Conservation (phyloP, 2,113 vertebrate genomes). For the Chelonoidis abingdonii region DNA sequence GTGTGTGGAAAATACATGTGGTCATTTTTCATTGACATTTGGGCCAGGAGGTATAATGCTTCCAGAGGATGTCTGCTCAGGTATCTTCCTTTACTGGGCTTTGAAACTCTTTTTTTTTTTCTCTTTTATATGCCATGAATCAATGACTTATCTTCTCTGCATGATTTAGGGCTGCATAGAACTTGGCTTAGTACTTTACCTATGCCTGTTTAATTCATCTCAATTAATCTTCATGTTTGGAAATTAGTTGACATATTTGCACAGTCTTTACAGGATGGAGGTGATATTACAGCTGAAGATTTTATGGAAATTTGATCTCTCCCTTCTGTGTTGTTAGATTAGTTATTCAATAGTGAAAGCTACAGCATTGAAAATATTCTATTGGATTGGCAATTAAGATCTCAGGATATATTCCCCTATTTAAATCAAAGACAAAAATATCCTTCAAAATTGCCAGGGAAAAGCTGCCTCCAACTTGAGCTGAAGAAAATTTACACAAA, state of each 20-base stretch:
- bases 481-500: background rate
- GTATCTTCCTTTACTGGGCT: background rate
- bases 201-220: background rate
- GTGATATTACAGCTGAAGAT: fast-evolving
- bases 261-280: background rate
- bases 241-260: background rate
- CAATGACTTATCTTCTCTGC: background rate
- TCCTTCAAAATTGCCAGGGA: background rate
- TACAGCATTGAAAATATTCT: background rate
- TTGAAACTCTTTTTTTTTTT: background rate
- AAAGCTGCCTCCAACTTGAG: background rate
- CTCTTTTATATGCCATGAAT: background rate
- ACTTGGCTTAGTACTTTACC: background rate
- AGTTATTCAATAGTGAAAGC: background rate
- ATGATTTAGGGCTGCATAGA: background rate
- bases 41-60: background rate
- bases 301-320: background rate
- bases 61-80: background rate
- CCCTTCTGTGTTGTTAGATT: background rate
- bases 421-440: background rate
- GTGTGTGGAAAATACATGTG: background rate
- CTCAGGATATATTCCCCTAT: background rate
- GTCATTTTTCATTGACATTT: background rate
- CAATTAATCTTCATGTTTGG: background rate
- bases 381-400: background rate